phyloP scores from a whole-genome alignment of 1,140 invertebrate genomes.

The Anastrepha obliqua region DNA sequence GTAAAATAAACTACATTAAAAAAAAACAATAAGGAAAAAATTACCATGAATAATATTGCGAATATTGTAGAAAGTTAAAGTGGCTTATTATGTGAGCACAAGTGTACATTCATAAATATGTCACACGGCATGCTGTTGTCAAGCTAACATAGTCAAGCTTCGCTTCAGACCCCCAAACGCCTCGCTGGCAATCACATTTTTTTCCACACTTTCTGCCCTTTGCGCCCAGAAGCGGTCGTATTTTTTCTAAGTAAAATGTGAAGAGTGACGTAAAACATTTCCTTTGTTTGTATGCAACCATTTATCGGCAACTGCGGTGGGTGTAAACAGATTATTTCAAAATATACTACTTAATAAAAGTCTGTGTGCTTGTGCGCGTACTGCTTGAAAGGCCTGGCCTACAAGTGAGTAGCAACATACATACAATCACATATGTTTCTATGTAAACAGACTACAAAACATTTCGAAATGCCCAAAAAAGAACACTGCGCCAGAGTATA shows the following conservation, averaged over 20 bases:
- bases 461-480: no score
- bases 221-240: neutral
- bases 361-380: neutral
- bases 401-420: neutral
- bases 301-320: neutral
- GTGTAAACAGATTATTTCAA: neutral
- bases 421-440: neutral
- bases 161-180: neutral
- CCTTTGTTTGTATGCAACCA: neutral
- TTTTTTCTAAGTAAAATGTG: neutral
- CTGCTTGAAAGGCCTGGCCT: no score
- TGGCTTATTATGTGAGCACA: no score
- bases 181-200: neutral
- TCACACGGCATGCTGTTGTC: neutral
- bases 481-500: no score
- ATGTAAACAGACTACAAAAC: neutral
- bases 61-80: no score
- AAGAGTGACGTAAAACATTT: conserved; percentile 6
- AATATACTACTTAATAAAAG: neutral
- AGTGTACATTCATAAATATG: neutral
- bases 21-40: no score
- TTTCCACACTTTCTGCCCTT: neutral
- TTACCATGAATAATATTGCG: no score
- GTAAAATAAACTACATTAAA: no score
- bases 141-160: neutral